Conservation (phyloP, 2,113 vertebrate genomes). For the Ceyx margarethae region DNA sequence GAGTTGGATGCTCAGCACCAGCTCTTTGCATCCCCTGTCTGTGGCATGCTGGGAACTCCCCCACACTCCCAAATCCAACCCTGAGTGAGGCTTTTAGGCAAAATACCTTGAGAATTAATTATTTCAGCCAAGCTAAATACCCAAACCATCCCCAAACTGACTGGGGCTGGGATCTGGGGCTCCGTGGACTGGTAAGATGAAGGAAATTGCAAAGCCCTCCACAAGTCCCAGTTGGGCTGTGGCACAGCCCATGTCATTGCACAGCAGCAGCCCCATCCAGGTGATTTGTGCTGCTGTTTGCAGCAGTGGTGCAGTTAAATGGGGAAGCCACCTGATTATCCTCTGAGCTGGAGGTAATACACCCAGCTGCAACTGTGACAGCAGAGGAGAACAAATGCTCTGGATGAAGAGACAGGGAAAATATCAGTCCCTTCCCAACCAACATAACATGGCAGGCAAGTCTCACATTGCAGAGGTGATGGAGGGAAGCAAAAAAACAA, state of each 20-base stretch:
- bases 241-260: background rate
- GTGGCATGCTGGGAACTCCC: rapidly evolving
- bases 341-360: background rate
- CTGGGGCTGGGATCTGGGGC: background rate
- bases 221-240: background rate
- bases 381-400: background rate
- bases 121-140: background rate
- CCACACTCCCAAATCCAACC: background rate
- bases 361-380: background rate
- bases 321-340: background rate
- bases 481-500: background rate
- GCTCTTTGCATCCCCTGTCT: background rate
- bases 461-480: background rate
- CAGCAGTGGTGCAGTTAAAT: background rate
- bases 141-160: background rate
- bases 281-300: background rate
- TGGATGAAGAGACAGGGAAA: background rate
- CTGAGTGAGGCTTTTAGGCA: background rate
- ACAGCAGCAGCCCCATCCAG: background rate
- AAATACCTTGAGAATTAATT: background rate
- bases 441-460: background rate
- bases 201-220: background rate
- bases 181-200: background rate
- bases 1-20: background rate
- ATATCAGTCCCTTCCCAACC: background rate